Evolutionary conservation across 2,888 invertebrate species (phyloP).

Genomic region (Silvanus unidentatus): DNA sequence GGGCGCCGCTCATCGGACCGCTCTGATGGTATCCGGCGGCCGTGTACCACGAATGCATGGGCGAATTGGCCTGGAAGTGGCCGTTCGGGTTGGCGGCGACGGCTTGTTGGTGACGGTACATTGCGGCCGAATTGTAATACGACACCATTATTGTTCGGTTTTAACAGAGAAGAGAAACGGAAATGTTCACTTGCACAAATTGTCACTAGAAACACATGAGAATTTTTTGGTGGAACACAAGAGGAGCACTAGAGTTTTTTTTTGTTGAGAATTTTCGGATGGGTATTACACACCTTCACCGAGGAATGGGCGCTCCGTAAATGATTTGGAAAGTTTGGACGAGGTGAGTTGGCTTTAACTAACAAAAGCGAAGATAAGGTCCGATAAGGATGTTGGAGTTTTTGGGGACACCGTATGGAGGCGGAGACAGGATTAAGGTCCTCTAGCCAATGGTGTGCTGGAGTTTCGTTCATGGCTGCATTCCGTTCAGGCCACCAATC

Average conservation of each 20-base stretch:
- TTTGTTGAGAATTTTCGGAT: no score
- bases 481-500: slow-evolving; percentile 25
- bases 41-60: slow-evolving; percentile 45
- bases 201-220: no score
- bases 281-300: no score
- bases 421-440: slow-evolving; percentile 16
- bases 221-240: no score
- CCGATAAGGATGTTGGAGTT: no score
- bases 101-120: slow-evolving; percentile 49
- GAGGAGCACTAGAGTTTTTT: no score
- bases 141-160: slow-evolving; percentile 68
- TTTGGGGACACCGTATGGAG: slow-evolving; percentile 7
- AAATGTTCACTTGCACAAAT: no score
- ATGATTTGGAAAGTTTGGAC: no score
- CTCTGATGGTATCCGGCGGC: slow-evolving; percentile 47
- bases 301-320: no score
- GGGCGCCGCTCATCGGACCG: slow-evolving; percentile 30
- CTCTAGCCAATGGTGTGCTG: slow-evolving; percentile 26
- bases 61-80: slow-evolving; percentile 41
- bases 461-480: slow-evolving; percentile 36
- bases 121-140: slow-evolving; percentile 62
- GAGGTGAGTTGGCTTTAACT: no score
- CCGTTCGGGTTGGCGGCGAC: slow-evolving; percentile 48
- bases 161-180: no score
- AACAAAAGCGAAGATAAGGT: no score